Base-by-base conservation (phyloP, 2,113 vertebrate genomes). In the Prochilodus magdalenae region DNA sequence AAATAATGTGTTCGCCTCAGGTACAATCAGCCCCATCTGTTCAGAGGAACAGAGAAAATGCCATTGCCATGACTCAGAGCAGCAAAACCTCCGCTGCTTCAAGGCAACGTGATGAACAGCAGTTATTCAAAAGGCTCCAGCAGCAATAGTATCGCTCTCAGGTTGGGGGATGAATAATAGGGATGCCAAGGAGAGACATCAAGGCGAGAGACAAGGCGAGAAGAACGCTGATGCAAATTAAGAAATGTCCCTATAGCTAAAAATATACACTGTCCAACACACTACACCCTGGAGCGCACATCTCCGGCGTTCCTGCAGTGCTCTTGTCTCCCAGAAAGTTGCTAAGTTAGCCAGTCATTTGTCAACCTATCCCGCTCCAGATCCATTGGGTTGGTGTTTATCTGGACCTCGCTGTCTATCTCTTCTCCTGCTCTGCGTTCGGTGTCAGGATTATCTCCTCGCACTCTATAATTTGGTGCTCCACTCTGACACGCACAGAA, bases 381-480 rank as follows among this genome's bases (percentile, higher is more conserved):
- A n/a, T 71, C 20, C 33, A 29, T 33, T 53, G 10, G 29, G 60
- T 66, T 20, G 49, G 67, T 67, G 55, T 62, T 51, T 47, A 24
- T 60, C 60, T 33, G 57, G 18, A 57, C 57, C 24, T 71, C 16
- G 15, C 71, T 47, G 65, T 79, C 18, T 53, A 70, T 73, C 36
- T 26, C 47, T 26, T 79, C 53, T 57, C 63, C 49, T 26, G 74
- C 36, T 73, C 49, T 76, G 29, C 55, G 66, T 63, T 66, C 44
- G 70, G 59, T 83, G 80, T 80, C 66, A 86, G 73, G 74, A 76
- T 86, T 49, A 82, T 75, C 53, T 74, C 40, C 65, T 70, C 60
- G 71, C 47, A 75, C 72, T 13, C 57, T 82, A 63, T 80, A 72
- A 79, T 85, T 85, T 80, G 73, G 65, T 27, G 66, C 79, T 85